Evolutionary conservation across 1,140 invertebrate species (phyloP), one percentile per base, ranked within the genome.

Genomic region (Thaumatotibia leucotreta): DNA sequence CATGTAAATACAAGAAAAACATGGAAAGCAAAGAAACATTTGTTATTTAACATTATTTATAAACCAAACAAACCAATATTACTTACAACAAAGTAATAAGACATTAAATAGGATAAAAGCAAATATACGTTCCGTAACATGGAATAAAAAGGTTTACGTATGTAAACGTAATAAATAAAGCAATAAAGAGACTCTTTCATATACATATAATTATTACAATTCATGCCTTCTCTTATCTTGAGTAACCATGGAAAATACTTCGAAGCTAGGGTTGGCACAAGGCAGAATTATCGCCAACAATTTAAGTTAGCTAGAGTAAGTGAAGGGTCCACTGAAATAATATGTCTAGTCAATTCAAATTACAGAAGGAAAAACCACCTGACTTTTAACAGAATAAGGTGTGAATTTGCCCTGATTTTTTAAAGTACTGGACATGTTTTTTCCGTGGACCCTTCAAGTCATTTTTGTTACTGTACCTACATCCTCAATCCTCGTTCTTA

Each of bases 191-290:
- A 22, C 6, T 27, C 11, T 54, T 27, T 54, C 50, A 54, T 54
- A 54, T 54, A 22, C 50, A 54, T 39, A 39, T 54, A 54, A 54
- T 54, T 54, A 54, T 54, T 54, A 54, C 50, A 54, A 54, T 54
- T 54, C 24, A 54, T 54, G 50, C n/a, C 23, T n/a, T 0, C 50
- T 65, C 68, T 64, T 35, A 69, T 72, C 69, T 65, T 24, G 50
- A 54, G 33, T 64, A 66, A 69, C 39, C 67, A 72, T 70, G 45
- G 65, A 68, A 75, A 72, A 58, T 72, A 72, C 67, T 75, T 74
- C 68, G 62, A 9, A 5, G 35, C n/a, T 39, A 39, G 35, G 35
- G 35, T 39, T 39, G 14, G 11, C 35, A 39, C 0, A 5, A n/a
- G n/a, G n/a, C n/a, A n/a, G n/a, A n/a, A n/a, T n/a, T n/a, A n/a